Conservation (phyloP, 1,140 invertebrate species). For the Drosophila subobscura region DNA sequence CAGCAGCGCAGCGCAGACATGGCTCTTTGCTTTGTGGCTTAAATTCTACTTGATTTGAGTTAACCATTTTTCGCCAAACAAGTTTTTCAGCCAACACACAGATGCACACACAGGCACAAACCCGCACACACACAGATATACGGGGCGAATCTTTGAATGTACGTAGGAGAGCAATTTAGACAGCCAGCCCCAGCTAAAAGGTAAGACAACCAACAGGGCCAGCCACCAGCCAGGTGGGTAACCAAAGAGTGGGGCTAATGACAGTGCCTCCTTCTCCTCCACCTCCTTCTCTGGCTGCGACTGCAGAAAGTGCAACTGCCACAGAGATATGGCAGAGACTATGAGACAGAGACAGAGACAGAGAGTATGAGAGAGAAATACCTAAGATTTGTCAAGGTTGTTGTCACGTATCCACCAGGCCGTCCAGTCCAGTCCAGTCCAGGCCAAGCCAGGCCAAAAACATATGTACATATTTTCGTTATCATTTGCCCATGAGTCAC, state of each 20-base stretch:
- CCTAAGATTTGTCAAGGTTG: conserved; percentile 39
- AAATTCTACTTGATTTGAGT: conserved; percentile 63
- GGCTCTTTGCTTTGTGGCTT: conserved; percentile 48
- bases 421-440: not conserved
- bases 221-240: not conserved
- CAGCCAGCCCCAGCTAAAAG: conserved; percentile 4
- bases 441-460: too few species aligned
- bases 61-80: conserved; percentile 65
- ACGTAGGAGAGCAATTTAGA: conserved; percentile 28
- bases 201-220: conserved; percentile 3
- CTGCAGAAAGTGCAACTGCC: not conserved
- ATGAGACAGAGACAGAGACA: not conserved
- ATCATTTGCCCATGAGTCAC: conserved; percentile 27
- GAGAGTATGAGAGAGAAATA: not conserved
- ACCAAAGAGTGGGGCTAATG: conserved; percentile 17
- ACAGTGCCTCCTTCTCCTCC: conserved; percentile 2
- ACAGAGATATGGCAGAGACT: not conserved
- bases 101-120: conserved; percentile 7
- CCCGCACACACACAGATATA: conserved; percentile 31
- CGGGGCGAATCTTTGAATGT: not conserved
- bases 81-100: conserved; percentile 54
- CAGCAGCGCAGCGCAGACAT: conserved; percentile 22
- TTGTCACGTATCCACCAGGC: conserved; percentile 20
- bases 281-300: not conserved
- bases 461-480: conserved; percentile 10